These are phyloP conservation scores for Palythoa caribaeorum DNA, from an alignment of 92 coral and sea anemone genomes.

Conservation along the genomic window DNA sequence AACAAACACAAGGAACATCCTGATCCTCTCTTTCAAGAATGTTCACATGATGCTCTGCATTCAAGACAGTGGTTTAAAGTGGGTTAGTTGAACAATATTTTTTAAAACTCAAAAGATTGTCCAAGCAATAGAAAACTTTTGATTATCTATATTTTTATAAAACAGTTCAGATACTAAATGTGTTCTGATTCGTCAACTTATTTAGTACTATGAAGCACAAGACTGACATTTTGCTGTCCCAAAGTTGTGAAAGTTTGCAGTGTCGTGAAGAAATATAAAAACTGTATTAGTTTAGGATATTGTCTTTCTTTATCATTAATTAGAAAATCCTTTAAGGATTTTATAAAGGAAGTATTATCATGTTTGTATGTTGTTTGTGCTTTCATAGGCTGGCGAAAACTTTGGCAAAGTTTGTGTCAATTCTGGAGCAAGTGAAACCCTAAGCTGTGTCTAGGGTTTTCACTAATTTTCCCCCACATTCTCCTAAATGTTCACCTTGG, in stretches of 20 bases:
- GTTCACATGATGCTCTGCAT: conserved; percentile 30
- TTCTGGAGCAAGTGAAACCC: background rate
- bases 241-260: background rate
- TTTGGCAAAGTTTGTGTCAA: background rate
- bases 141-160: background rate
- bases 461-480: background rate
- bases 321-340: background rate
- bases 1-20: conserved; percentile 48
- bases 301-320: conserved; percentile 1
- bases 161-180: too few relatives aligned
- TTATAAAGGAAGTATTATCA: background rate
- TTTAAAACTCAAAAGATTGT: background rate
- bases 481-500: background rate
- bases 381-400: too few relatives aligned
- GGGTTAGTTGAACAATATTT: conserved; percentile 29
- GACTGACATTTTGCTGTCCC: too few relatives aligned
- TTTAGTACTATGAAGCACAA: background rate
- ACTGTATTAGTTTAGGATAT: background rate
- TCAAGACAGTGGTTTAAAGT: conserved; percentile 37
- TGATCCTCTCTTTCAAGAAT: conserved; percentile 24
- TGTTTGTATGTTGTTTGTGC: background rate
- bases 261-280: background rate
- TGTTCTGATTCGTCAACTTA: background rate
- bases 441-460: background rate
- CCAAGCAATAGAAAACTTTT: background rate